Base-by-base conservation (phyloP, 2,888 invertebrate genomes). In the Ophion slaviceki region DNA sequence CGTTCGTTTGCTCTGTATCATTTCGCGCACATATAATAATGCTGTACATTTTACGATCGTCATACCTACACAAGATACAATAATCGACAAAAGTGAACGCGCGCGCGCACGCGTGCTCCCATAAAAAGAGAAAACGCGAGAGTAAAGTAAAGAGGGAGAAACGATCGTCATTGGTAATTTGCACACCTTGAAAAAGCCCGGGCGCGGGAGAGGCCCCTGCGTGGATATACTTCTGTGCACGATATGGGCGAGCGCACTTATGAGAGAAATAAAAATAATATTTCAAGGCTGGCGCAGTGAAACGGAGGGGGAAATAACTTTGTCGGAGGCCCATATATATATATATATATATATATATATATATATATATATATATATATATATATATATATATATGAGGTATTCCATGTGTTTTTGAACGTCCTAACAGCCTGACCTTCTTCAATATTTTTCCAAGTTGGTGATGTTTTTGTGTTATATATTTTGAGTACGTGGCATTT, bases 141-240 rank as follows among this genome's bases (percentile, higher is more conserved):
- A 40, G 67, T 20, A 40, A 80, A 57, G 24, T 45, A 10, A 74
- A 40, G 47, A 74, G 74, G n/a, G 40, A 40, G 75, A 81, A 68
- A 59, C 1, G 2, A 75, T 67, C 62, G 24, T 70, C 75, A 84
- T 84, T 80, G 84, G 76, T 84, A 71, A 84, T 84, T 84, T 77
- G 53, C 76, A 71, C 84, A 80, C 64, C 74, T 77, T 61, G 24
- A 32, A 61, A 53, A 62, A 62, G 20, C 17, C 53, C 68, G 66
- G n/a, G 71, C 59, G 72, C 32, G 72, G 72, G 72, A 72, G 72
- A 57, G 57, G 53, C 36, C 53, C 24, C 57, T 53, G 53, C 32
- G 72, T 57, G 36, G 40, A 61, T 32, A 61, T 74, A 74, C 61
- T 74, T 74, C 53, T 74, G 61, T 40, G 59, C 61, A 32, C 61